Conservation (phyloP, 2,888 invertebrate genomes). For the Agelastica alni region DNA sequence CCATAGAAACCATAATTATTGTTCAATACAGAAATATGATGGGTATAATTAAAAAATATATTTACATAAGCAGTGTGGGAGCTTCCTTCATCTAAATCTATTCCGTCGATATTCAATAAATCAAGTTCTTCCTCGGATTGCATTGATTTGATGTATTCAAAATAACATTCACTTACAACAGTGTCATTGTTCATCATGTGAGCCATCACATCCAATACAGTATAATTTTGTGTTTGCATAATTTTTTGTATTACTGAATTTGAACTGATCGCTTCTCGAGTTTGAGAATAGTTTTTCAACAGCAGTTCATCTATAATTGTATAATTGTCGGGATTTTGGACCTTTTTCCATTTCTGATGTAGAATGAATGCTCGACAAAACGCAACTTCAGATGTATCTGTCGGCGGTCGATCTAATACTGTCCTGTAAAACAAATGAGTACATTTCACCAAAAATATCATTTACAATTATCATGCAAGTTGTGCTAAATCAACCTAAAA, state of each 20-base stretch:
- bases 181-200: constrained; percentile 24
- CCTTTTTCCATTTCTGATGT: constrained; percentile 45
- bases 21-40: too few species aligned
- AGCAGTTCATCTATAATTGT: constrained; percentile 38
- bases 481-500: too few species aligned
- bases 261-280: constrained; percentile 35
- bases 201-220: constrained; percentile 23
- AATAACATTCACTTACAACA: constrained; percentile 37
- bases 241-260: constrained; percentile 39
- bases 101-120: neutral
- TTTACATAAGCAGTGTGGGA: too few species aligned
- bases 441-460: constrained; percentile 5
- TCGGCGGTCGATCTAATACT: constrained; percentile 37
- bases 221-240: constrained; percentile 33
- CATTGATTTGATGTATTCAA: constrained; percentile 37
- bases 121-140: constrained; percentile 22
- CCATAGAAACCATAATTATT: too few species aligned
- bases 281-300: constrained; percentile 38
- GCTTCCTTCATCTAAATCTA: neutral
- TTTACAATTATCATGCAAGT: too few species aligned
- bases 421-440: constrained; percentile 36
- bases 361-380: constrained; percentile 45
- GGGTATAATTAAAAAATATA: too few species aligned
- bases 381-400: constrained; percentile 38
- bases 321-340: constrained; percentile 29